Base-by-base conservation (phyloP, 2,888 invertebrate species). In the Tenthredo mesomela region DNA sequence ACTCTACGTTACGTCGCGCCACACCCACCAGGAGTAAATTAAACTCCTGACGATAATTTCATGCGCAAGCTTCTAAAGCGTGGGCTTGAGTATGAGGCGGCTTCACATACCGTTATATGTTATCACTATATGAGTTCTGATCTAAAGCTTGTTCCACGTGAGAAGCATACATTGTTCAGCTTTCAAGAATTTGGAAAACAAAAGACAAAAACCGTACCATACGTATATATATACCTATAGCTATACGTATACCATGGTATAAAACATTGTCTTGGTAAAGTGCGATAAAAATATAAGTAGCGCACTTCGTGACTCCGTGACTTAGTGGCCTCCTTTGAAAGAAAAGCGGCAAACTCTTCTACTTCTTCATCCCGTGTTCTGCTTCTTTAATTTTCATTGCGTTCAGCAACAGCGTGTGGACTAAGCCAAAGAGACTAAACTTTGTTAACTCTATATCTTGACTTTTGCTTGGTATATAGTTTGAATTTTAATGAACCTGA, bases 41-140 rank as follows among this genome's bases (percentile, higher is more conserved):
- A 54, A 77, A 50, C 54, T 77, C 77, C 77, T 77, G 47, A 77
- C 77, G 77, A 33, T 77, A 50, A 77, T 77, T 50, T 77, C 47
- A 54, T 77, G 54, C 77, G 18, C n/a, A 25, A 77, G 54, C 4
- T 77, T 54, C n/a, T n/a, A 54, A 54, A 15, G 77, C 18, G 29
- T 73, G 40, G 40, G 21, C 21, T 21, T 43, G 43, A 12, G 21
- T 43, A 43, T 73, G 3, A 43, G 40, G 43, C 21, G 71, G 43
- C 10, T 43, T 43, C 2, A 43, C 43, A 37, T 37, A 43, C 12
- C 21, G 37, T n/a, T 37, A 9, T 73, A 43, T 43, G 71, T 73
- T 73, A 43, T 2, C 71, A 73, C 73, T 2, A 21, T 2, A 21
- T 25, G 43, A 33, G 67, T 33, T 29, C 2, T 1, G 33, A 67